Evolutionary conservation across 2,888 invertebrate species (phyloP).

Genomic region (Conchocele bisecta): DNA sequence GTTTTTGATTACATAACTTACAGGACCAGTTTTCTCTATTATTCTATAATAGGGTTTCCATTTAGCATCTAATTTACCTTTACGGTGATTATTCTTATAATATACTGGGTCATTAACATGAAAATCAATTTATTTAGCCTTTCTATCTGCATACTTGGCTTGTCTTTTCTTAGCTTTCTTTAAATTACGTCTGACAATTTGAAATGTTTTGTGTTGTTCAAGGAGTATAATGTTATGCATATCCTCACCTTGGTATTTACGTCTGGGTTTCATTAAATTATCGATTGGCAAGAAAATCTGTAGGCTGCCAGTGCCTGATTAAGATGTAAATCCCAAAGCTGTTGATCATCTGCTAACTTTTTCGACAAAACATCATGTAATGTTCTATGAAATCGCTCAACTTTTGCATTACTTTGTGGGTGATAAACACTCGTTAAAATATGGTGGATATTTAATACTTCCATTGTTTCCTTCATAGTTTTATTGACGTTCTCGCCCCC

Average conservation of each 20-base stretch:
- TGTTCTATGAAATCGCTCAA: too few relatives aligned
- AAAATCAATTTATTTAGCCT: constrained; percentile 27
- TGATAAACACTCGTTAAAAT: constrained; percentile 27
- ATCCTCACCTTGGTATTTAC: constrained; percentile 44
- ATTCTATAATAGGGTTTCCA: constrained; percentile 51
- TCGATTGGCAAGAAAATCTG: constrained; percentile 50
- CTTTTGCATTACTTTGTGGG: too few relatives aligned
- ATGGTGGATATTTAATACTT: constrained; percentile 27
- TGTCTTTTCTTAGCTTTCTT: constrained; percentile 42
- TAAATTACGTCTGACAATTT: constrained; percentile 19
- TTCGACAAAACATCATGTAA: too few relatives aligned
- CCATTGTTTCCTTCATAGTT: constrained; percentile 21
- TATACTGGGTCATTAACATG: constrained; percentile 52
- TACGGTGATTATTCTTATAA: constrained; percentile 33
- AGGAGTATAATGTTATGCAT: constrained; percentile 46
- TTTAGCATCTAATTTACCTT: constrained; percentile 42
- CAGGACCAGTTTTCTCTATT: constrained; percentile 38
- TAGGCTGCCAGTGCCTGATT: too few relatives aligned
- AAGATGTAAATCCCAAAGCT: too few relatives aligned
- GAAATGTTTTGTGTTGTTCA: constrained; percentile 49
- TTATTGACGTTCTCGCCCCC: constrained; percentile 23
- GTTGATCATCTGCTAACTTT: too few relatives aligned
- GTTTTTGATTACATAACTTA: constrained; percentile 33
- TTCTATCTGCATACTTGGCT: constrained; percentile 40
- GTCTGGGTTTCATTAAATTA: constrained; percentile 41